Conservation (phyloP, 2,797 vertebrate species). For the Pseudomugil gertrudae region DNA sequence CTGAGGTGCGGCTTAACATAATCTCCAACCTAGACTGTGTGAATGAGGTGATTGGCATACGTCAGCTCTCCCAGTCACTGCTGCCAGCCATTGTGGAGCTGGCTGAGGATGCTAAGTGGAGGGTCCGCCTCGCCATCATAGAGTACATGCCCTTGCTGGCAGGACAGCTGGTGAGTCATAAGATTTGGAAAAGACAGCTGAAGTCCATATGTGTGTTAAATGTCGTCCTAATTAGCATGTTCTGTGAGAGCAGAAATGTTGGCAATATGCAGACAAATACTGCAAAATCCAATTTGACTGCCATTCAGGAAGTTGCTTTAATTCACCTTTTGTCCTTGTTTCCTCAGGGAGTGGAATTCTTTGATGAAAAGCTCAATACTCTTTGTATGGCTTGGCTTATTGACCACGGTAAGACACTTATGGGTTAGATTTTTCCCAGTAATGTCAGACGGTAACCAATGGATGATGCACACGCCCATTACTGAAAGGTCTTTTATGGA, state of each 20-base stretch:
- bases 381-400: conserved; percentile 96
- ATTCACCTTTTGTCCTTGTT: conserved; percentile 20
- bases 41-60: conserved; percentile 92
- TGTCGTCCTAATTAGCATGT: conserved; percentile 6
- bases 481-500: not conserved
- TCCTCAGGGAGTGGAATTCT: conserved; percentile 91
- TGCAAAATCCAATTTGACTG: not conserved
- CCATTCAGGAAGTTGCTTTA: conserved; percentile 8
- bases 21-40: conserved; percentile 94
- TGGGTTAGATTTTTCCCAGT: not conserved
- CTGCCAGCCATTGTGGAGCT: conserved; percentile 92
- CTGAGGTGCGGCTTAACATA: conserved; percentile 92
- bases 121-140: conserved; percentile 92
- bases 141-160: conserved; percentile 94
- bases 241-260: conserved; percentile 20
- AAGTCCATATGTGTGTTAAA: conserved; percentile 20
- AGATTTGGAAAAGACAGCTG: conserved; percentile 19
- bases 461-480: not conserved
- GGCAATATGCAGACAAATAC: not conserved
- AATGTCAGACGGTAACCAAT: not conserved
- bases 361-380: conserved; percentile 93
- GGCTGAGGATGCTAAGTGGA: conserved; percentile 92
- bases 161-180: conserved; percentile 87
- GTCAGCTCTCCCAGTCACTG: conserved; percentile 91
- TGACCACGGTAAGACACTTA: conserved; percentile 86